These are phyloP conservation scores for Epinotia bilunana DNA, from an alignment of 2,888 invertebrate genomes.

Conservation along the genomic window DNA sequence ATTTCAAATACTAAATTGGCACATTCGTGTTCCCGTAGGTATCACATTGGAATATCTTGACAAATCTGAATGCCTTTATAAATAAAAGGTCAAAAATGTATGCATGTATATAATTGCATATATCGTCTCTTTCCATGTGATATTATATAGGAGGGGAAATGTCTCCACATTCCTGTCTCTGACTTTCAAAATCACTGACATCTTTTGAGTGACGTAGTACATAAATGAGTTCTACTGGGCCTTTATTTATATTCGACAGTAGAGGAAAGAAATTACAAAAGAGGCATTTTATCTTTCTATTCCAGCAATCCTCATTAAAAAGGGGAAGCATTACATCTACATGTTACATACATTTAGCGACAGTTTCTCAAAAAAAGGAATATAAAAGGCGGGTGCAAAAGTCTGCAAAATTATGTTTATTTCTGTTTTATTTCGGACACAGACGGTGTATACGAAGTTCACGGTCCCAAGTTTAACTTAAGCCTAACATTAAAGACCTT, in stretches of 20 bases:
- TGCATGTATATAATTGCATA: too few species aligned
- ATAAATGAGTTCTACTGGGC: neutral
- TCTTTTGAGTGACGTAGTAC: neutral
- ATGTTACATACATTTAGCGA: conserved; percentile 1
- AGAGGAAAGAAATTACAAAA: neutral
- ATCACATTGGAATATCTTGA: too few species aligned
- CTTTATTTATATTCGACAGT: neutral
- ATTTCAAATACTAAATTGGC: neutral
- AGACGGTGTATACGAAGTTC: neutral
- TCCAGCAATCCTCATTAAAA: conserved; percentile 20
- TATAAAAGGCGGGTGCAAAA: conserved; percentile 4
- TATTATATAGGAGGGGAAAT: too few species aligned
- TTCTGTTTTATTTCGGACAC: conserved; percentile 24
- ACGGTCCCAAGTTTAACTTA: conserved; percentile 13
- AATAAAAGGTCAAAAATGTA: too few species aligned
- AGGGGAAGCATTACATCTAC: conserved; percentile 10
- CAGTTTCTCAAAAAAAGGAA: neutral
- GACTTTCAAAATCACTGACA: too few species aligned
- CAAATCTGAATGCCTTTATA: too few species aligned
- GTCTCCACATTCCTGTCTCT: too few species aligned
- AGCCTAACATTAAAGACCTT: conserved; percentile 25
- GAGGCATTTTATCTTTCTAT: neutral
- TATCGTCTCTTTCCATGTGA: too few species aligned
- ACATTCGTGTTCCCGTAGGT: neutral
- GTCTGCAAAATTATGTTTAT: conserved; percentile 19